These are phyloP conservation scores for Rattus rattus DNA, from an alignment of 2,113 vertebrate genomes.

Conservation along the genomic window DNA sequence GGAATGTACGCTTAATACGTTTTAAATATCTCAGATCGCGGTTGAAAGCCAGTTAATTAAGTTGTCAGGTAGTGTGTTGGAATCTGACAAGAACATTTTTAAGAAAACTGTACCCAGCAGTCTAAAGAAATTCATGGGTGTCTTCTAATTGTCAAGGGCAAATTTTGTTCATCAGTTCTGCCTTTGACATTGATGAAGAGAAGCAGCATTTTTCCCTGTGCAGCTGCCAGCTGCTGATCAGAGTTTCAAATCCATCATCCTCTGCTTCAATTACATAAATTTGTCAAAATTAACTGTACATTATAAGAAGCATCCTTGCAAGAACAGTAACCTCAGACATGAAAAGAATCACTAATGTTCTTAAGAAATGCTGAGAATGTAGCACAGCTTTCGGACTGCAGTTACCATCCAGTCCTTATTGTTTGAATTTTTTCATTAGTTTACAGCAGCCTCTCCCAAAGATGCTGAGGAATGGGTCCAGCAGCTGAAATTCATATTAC, in stretches of 20 bases:
- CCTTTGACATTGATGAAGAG: conserved; percentile 93
- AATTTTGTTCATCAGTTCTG: conserved; percentile 92
- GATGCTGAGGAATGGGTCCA: conserved; percentile 98
- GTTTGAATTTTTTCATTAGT: conserved; percentile 86
- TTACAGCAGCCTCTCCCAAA: conserved; percentile 93
- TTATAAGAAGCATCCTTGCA: conserved; percentile 93
- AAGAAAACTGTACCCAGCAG: conserved; percentile 90
- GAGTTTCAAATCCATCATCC: conserved; percentile 93
- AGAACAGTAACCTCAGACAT: conserved; percentile 90
- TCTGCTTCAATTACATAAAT: conserved; percentile 93
- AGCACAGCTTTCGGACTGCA: conserved; percentile 68
- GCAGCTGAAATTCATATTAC: conserved; percentile 94
- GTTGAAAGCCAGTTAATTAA: conserved; percentile 93
- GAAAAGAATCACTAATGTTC: conserved; percentile 90
- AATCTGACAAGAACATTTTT: conserved; percentile 93
- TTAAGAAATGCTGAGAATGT: conserved; percentile 84
- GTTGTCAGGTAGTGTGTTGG: conserved; percentile 92
- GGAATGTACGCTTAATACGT: conserved; percentile 92
- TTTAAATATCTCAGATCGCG: conserved; percentile 92
- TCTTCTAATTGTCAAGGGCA: conserved; percentile 94
- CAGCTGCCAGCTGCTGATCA: conserved; percentile 93
- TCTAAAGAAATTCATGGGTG: conserved; percentile 92
- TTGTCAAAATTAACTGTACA: conserved; percentile 94
- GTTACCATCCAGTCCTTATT: conserved; percentile 75
- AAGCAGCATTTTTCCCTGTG: conserved; percentile 90